These are phyloP conservation scores for Felis chaus DNA, from an alignment of 2,113 vertebrate genomes.

Conservation along the genomic window DNA sequence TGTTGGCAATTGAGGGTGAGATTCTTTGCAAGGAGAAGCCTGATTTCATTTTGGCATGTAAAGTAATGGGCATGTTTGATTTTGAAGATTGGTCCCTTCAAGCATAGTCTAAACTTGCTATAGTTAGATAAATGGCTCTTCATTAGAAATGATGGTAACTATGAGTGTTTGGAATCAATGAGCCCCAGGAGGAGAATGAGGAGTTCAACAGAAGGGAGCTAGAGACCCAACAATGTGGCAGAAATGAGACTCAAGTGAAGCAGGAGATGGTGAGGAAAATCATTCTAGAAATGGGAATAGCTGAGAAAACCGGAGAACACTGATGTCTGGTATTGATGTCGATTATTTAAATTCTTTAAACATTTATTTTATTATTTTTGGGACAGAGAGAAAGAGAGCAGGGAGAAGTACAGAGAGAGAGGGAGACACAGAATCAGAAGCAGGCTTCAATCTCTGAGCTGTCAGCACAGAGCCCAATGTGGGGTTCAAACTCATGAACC, in stretches of 20 bases:
- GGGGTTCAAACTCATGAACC: too few species aligned
- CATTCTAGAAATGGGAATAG: neutral
- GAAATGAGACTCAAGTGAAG: neutral
- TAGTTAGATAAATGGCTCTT: neutral
- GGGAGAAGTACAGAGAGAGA: too few species aligned
- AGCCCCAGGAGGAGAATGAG: neutral
- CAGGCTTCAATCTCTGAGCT: too few species aligned
- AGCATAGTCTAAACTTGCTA: neutral
- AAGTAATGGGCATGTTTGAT: neutral
- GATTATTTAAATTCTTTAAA: neutral
- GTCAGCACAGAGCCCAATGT: too few species aligned
- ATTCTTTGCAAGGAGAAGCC: neutral
- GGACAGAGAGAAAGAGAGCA: too few species aligned
- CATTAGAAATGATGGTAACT: neutral
- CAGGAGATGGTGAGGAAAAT: neutral
- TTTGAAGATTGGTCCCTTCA: neutral
- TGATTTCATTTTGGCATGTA: constrained; percentile 15
- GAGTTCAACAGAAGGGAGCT: neutral
- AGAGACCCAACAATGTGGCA: neutral
- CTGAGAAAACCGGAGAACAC: neutral
- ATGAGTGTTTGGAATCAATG: neutral
- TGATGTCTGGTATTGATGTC: neutral
- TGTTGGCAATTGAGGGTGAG: neutral
- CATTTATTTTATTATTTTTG: too few species aligned
- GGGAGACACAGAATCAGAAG: too few species aligned